Conservation (phyloP, 2,113 vertebrate species). For the Lucifuga dentata region DNA sequence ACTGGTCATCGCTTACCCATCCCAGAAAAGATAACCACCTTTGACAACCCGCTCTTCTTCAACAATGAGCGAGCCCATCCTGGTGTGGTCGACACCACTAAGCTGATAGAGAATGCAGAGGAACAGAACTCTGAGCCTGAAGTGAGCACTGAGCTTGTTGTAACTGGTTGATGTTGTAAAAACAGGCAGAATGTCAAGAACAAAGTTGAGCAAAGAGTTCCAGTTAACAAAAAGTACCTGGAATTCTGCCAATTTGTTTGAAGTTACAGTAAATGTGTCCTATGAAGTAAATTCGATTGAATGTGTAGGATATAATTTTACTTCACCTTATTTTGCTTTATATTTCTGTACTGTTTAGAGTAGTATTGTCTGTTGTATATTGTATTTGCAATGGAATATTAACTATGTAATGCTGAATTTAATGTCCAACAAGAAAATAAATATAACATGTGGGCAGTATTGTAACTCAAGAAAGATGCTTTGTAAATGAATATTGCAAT, state of each 20-base stretch:
- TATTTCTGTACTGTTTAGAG: not conserved
- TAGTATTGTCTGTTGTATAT: not conserved
- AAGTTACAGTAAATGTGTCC: no score
- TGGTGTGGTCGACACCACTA: not conserved
- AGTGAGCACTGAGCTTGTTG: no score
- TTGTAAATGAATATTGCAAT: no score
- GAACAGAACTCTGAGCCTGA: conserved; percentile 23
- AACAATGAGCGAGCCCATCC: not conserved
- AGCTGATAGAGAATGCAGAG: conserved; percentile 27
- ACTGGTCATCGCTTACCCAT: not conserved
- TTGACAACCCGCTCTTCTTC: conserved; percentile 58
- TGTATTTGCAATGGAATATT: not conserved
- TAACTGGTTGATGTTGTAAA: no score
- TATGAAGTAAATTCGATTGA: not conserved
- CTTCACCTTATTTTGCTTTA: not conserved
- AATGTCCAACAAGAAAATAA: no score
- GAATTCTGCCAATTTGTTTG: no score
- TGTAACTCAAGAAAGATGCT: no score
- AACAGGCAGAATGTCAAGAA: no score
- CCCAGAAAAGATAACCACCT: conserved; percentile 2
- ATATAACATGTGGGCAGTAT: no score
- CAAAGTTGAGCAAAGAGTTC: no score
- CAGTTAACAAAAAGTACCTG: no score
- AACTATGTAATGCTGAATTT: not conserved
- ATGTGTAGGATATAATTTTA: not conserved